Conservation (phyloP, 2,888 invertebrate species). For the Alsophila aescularia region DNA sequence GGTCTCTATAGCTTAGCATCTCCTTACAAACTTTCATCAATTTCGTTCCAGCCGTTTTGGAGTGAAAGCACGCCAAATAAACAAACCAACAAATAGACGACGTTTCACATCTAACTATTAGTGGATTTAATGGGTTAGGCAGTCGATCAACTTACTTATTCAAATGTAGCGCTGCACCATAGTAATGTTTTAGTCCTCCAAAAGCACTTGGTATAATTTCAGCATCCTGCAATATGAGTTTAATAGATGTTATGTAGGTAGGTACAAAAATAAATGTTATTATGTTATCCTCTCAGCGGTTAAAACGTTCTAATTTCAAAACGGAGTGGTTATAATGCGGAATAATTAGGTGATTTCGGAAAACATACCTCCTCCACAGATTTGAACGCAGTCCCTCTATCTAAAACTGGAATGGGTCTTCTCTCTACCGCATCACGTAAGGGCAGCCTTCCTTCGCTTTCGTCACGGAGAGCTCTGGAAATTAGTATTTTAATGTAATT, state of each 20-base stretch:
- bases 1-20: too few relatives aligned
- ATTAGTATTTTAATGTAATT: neutral
- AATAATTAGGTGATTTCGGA: neutral
- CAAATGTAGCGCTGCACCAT: constrained; percentile 74
- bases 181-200: constrained; percentile 62
- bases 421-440: constrained; percentile 89
- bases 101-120: too few relatives aligned
- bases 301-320: too few relatives aligned
- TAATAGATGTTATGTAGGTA: too few relatives aligned
- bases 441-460: constrained; percentile 81
- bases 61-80: too few relatives aligned
- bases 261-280: too few relatives aligned
- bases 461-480: constrained; percentile 68
- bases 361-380: constrained; percentile 50
- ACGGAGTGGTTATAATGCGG: too few relatives aligned
- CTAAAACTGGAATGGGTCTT: constrained; percentile 73
- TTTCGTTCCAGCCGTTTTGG: too few relatives aligned
- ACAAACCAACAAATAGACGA: too few relatives aligned
- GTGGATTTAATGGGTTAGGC: too few relatives aligned
- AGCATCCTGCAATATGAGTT: constrained; percentile 50
- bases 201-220: constrained; percentile 45
- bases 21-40: too few relatives aligned
- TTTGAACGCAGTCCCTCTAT: constrained; percentile 58
- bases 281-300: too few relatives aligned
- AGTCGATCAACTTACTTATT: constrained; percentile 62